A percentile compares a stretch with the other conserved stretches of the same genome.
Evolutionary conservation across 2,888 invertebrate genomes (phyloP).

Genomic region (Julus scandinavius): DNA sequence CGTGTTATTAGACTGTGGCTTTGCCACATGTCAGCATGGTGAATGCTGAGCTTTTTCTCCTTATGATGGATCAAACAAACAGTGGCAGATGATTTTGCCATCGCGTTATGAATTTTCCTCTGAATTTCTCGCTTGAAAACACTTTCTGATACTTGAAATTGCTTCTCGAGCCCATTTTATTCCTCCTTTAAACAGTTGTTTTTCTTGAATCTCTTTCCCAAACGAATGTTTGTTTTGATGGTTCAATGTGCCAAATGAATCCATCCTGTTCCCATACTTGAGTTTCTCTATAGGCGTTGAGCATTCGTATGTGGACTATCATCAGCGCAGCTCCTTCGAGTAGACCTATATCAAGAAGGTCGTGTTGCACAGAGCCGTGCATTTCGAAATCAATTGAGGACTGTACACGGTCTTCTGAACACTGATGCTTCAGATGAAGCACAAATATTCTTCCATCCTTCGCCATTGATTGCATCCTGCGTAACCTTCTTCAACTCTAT

Average conservation of each 20-base stretch:
- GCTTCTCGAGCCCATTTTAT: constrained; percentile 24
- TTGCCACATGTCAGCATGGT: neutral
- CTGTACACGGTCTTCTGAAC: constrained; percentile 29
- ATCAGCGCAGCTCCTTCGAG: neutral
- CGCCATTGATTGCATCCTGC: constrained; percentile 24
- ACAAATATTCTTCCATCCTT: constrained; percentile 35
- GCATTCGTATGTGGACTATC: neutral
- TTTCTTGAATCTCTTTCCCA: constrained; percentile 29
- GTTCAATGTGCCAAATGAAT: constrained; percentile 26
- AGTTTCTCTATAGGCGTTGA: constrained; percentile 3
- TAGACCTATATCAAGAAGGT: neutral
- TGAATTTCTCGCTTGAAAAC: neutral
- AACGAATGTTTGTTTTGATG: constrained; percentile 39
- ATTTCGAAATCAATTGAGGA: constrained; percentile 29
- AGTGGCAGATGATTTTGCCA: neutral
- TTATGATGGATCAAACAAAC: neutral
- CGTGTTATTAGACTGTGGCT: neutral
- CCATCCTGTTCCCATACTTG: neutral
- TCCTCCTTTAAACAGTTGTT: constrained; percentile 33
- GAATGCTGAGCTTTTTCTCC: neutral
- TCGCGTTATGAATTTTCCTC: neutral
- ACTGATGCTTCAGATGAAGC: constrained; percentile 42
- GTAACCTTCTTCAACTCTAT: neutral
- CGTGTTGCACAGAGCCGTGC: constrained; percentile 6
- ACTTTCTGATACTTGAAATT: constrained; percentile 1